A percentile compares a stretch with the other conserved stretches of the same genome.
Evolutionary conservation across 2,888 invertebrate genomes (phyloP).

Genomic region (Platerodrilus igneus): DNA sequence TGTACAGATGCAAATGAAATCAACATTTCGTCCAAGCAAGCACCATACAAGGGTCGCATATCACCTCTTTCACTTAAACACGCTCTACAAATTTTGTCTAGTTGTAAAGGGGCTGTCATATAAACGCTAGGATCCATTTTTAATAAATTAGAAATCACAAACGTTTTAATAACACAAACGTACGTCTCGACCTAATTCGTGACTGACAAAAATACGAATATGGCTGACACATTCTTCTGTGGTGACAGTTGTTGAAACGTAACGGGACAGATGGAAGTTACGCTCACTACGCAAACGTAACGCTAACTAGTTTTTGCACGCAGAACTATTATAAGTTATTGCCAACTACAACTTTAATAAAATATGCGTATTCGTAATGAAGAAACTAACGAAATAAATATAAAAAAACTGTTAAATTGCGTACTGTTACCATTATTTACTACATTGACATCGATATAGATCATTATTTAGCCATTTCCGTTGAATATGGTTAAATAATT

Average conservation of each 20-base stretch:
- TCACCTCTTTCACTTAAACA: conserved; percentile 49
- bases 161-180: conserved; percentile 34
- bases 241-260: conserved; percentile 32
- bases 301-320: no score
- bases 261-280: conserved; percentile 16
- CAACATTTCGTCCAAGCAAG: conserved; percentile 51
- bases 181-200: conserved; percentile 33
- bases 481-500: no score
- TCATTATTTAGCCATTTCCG: no score
- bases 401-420: no score
- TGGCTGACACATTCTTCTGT: conserved; percentile 30
- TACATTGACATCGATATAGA: no score
- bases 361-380: no score
- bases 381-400: no score
- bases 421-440: no score
- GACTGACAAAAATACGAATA: conserved; percentile 25
- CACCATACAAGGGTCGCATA: conserved; percentile 50
- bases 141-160: conserved; percentile 36
- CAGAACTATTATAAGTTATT: no score
- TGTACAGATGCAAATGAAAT: conserved; percentile 46
- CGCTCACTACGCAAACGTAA: conserved; percentile 36
- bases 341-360: no score
- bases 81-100: conserved; percentile 50
- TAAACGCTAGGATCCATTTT: conserved; percentile 47
- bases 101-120: conserved; percentile 45